phyloP scores from a whole-genome alignment of 2,888 invertebrate species.

The Acleris sparsana region DNA sequence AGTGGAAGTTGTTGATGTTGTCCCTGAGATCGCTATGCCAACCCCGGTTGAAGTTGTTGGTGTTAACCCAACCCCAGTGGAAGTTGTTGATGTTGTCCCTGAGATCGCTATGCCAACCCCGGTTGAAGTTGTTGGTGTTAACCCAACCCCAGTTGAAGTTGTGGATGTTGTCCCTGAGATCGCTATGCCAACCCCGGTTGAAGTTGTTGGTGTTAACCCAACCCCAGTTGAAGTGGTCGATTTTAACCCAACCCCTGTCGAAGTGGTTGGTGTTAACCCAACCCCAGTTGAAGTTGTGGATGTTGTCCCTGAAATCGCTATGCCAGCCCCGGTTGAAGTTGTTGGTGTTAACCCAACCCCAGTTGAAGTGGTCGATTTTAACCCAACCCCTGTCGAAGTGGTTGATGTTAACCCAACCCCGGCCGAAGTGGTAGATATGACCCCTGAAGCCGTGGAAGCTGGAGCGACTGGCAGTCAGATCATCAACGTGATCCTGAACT shows the following conservation, averaged over 20 bases:
- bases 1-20: conserved; percentile 31
- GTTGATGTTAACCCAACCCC: conserved; percentile 3
- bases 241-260: conserved; percentile 9
- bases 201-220: not conserved
- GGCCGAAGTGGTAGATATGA: not conserved
- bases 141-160: conserved; percentile 32
- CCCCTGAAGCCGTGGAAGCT: conserved; percentile 3
- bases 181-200: no score
- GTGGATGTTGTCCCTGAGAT: conserved; percentile 8
- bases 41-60: conserved; percentile 4
- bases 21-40: not conserved
- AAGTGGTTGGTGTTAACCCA: conserved; percentile 2
- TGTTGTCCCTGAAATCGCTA: not conserved
- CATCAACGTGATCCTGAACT: conserved; percentile 33
- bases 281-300: conserved; percentile 35
- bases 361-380: conserved; percentile 24
- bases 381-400: conserved; percentile 10
- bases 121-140: not conserved
- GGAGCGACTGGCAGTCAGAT: conserved; percentile 13
- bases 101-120: no score
- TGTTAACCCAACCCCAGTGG: conserved; percentile 28
- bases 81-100: conserved; percentile 20
- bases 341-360: conserved; percentile 12
- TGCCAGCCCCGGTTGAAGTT: not conserved
- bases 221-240: conserved; percentile 32